phyloP scores from a whole-genome alignment of 2,797 vertebrate genomes.

The Chelonia mydas region DNA sequence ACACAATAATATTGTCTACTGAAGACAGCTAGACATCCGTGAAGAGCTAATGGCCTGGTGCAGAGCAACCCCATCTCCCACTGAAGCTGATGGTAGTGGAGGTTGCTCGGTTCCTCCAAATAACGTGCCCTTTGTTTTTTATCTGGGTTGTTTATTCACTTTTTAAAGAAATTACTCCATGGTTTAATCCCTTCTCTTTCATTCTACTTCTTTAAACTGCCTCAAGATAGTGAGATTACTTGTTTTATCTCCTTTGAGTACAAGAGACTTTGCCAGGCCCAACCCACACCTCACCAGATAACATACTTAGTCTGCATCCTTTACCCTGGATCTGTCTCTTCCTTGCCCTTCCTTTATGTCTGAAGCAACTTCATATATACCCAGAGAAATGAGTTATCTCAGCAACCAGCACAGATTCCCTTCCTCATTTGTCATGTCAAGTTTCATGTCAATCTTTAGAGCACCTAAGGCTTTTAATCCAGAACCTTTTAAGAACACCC shows the following conservation, averaged over 20 bases:
- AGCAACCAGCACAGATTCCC: neutral
- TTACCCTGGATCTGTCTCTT: rapidly evolving
- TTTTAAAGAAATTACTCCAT: slow-evolving; percentile 41
- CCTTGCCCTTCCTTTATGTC: neutral
- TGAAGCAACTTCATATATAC: neutral
- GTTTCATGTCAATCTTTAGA: neutral
- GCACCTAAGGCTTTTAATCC: neutral
- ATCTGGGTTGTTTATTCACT: slow-evolving; percentile 47
- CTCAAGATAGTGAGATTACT: neutral
- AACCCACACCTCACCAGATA: neutral
- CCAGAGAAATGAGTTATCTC: neutral
- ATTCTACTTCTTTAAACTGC: neutral
- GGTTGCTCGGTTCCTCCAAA: slow-evolving; percentile 11
- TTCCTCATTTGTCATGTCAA: neutral
- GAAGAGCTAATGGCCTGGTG: rapidly evolving
- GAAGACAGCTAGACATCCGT: neutral
- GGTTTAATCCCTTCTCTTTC: neutral
- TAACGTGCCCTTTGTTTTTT: slow-evolving; percentile 52
- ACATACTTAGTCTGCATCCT: neutral
- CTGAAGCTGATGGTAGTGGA: slow-evolving; percentile 13
- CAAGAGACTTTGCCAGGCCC: neutral
- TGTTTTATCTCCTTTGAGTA: neutral
- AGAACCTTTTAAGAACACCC: neutral
- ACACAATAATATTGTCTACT: neutral
- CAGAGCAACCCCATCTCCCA: neutral